A percentile compares a stretch with the other conserved stretches of the same genome.
These are phyloP conservation scores for Trichopoda pennipes DNA, from an alignment of 2,888 invertebrate species.

Conservation along the genomic window DNA sequence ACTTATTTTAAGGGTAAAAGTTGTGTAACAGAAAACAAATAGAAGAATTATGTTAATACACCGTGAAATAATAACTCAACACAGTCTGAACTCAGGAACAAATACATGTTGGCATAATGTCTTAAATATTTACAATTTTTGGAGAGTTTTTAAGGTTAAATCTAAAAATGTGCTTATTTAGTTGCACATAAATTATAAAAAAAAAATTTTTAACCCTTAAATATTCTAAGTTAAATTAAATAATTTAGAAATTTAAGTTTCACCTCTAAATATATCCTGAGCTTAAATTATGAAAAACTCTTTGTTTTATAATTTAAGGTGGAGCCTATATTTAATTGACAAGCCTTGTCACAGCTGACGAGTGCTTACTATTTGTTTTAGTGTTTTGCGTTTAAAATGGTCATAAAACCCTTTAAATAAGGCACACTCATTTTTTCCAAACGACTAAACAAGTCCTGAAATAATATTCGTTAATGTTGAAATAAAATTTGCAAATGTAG, in stretches of 20 bases:
- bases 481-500: not conserved
- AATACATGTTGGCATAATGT: not conserved
- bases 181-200: not conserved
- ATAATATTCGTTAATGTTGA: conserved; percentile 6
- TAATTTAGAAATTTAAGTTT: not conserved
- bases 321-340: conserved; percentile 19
- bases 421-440: not conserved
- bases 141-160: not conserved
- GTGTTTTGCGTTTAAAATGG: not conserved
- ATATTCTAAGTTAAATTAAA: too few species aligned
- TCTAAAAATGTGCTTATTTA: conserved; percentile 48
- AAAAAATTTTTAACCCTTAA: too few species aligned
- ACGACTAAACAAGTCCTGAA: conserved; percentile 29
- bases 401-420: not conserved
- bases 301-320: not conserved
- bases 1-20: not conserved
- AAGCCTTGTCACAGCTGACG: conserved; percentile 40
- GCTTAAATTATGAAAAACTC: not conserved
- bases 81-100: conserved; percentile 18
- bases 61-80: conserved; percentile 48
- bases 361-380: conserved; percentile 21
- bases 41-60: conserved; percentile 16
- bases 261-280: conserved; percentile 43
- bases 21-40: not conserved
- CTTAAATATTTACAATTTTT: conserved; percentile 23